Evolutionary conservation across 2,888 invertebrate genomes (phyloP), one percentile per base, ranked within the genome.

Genomic region (Dascillus cervinus): DNA sequence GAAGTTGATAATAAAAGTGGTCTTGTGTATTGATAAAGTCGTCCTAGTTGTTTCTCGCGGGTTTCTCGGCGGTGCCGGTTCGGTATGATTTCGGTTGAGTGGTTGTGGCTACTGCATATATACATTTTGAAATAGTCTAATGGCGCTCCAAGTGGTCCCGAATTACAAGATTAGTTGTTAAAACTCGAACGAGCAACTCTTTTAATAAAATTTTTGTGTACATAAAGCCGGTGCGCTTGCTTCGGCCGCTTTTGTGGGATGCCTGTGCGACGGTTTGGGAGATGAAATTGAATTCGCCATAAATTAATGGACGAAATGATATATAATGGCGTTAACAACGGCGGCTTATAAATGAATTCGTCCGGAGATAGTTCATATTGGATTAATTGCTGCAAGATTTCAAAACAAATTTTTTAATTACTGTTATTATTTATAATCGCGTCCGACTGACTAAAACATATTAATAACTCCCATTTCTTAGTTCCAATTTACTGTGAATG

Each of bases 81-180:
- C 20, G 14, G n/a, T 17, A 10, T 24, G 11, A 23, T 36, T 23
- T 43, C 12, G 13, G 14, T 21, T 41, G 43, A 29, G 10, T 25
- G 32, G 22, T 23, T 35, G 32, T 20, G 26, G 36, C 41, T 41
- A 41, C 40, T 39, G 41, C 37, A 41, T 44, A 41, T 36, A 44
- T 44, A 39, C 43, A 44, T 17, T 17, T 29, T 41, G 34, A 44
- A 44, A 41, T 44, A 41, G 41, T 39, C 34, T 44, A 44, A 44
- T 41, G 35, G 39, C 43, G 26, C 43, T 22, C 32, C 43, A 37
- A 36, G 43, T 24, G 39, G 37, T 34, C 43, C 43, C 34, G 31
- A 43, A 39, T 33, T 37, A 43, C 39, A 43, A 34, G 34, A 34
- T 28, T 22, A 19, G 29, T 13, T 34, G 29, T 37, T 33, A 25